Evolutionary conservation across 1,140 invertebrate genomes (phyloP), one percentile per base, ranked within the genome.

Genomic region (Mamestra configurata): DNA sequence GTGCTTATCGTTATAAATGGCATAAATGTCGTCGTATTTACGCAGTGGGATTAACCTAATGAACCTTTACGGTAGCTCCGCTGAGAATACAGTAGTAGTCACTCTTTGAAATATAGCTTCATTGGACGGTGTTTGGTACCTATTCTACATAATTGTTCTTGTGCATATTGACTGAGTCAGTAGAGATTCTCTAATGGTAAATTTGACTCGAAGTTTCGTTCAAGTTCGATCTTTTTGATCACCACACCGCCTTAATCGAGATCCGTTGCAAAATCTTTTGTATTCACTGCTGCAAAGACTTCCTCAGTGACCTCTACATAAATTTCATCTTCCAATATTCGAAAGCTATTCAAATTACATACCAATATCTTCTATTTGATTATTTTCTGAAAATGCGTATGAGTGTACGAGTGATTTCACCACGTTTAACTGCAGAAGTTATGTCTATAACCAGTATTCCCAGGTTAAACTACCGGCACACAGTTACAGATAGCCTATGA

Each of bases 1-100:
- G n/a, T 11, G 31, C 59, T 64, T 55, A 59, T 59, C 18, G 35
- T 40, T 35, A 66, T 40, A 66, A 66, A 66, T 66, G 18, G n/a
- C 35, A 20, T 40, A 31, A 66, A 40, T 66, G 35, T 66, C 35
- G 35, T 64, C 35, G 18, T 20, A 40, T 40, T 20, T 66, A 66
- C 53, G 13, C 18, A 64, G 18, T 0, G 61, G 61, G 18, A 40
- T 66, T 66, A 66, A 40, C 61, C 61, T 66, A 66, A 20, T 20
- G 61, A 40, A 20, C 61, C 35, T 37, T 13, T 22, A 59, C 35
- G 61, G n/a, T 66, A 40, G 4, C 15, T 66, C 11, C 57, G 22
- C n/a, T 66, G 35, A 31, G 18, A 64, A 64, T 37, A 37, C 18
- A 66, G 61, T 5, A 20, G 35, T 11, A 20, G 35, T 31, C 18